Evolutionary conservation across 2,113 vertebrate genomes (phyloP).

Genomic region (Pseudorectes ferrugineus): DNA sequence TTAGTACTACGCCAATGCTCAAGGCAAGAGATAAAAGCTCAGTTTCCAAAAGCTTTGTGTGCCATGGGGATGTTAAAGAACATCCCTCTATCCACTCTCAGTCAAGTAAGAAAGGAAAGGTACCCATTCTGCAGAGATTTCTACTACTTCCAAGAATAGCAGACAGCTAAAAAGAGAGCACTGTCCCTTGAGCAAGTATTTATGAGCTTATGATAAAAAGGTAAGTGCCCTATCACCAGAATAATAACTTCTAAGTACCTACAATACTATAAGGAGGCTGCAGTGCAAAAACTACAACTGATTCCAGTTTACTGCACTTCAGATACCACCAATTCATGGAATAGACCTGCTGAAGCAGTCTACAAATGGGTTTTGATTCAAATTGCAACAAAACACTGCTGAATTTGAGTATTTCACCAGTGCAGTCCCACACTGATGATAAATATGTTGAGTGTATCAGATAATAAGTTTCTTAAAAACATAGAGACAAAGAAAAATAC

Average conservation of each 20-base stretch:
- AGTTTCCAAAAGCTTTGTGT: background rate
- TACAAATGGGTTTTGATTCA: background rate
- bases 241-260: background rate
- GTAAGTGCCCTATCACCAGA: background rate
- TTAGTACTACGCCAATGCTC: background rate
- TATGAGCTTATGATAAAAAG: background rate
- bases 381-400: background rate
- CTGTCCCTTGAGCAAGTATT: background rate
- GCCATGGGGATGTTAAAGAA: background rate
- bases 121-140: background rate
- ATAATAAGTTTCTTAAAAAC: background rate
- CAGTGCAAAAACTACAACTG: background rate
- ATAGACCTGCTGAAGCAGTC: background rate
- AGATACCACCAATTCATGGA: background rate
- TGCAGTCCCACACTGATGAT: background rate
- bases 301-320: background rate
- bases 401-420: background rate
- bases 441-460: background rate
- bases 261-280: background rate
- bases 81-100: background rate
- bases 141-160: background rate
- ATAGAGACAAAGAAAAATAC: background rate
- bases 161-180: background rate
- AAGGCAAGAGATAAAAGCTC: background rate
- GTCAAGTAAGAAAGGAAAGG: background rate